A percentile compares a stretch with the other conserved stretches of the same genome.
These are phyloP conservation scores for Buathra laborator DNA, from an alignment of 2,888 invertebrate genomes.

Conservation along the genomic window DNA sequence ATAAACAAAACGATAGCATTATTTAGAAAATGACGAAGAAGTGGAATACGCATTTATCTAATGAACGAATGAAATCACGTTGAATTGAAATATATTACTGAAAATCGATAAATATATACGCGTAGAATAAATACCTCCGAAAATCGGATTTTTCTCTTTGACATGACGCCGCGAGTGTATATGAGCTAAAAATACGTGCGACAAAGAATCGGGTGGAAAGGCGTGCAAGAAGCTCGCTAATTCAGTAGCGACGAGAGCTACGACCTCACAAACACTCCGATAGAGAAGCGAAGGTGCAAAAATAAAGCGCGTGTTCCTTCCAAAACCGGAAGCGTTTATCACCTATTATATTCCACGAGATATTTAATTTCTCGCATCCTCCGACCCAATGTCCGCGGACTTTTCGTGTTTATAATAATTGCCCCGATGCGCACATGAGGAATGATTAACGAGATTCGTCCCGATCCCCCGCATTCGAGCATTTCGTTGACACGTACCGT, in stretches of 20 bases:
- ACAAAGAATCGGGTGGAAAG: neutral
- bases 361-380: conserved; percentile 23
- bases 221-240: neutral
- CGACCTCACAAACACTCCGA: neutral
- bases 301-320: neutral
- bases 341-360: conserved; percentile 1
- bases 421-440: neutral
- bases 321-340: conserved; percentile 50
- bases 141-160: neutral
- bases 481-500: conserved; percentile 4
- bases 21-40: neutral
- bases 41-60: neutral
- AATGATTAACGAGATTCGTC: conserved; percentile 19
- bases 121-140: neutral
- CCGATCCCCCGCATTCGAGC: neutral
- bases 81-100: too few relatives aligned
- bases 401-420: conserved; percentile 11
- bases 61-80: neutral
- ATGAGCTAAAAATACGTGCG: neutral
- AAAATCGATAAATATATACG: neutral
- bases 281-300: neutral
- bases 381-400: neutral
- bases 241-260: neutral
- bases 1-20: neutral
- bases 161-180: neutral